These are phyloP conservation scores for Drosophila tani DNA, from an alignment of 1,140 invertebrate species.

Conservation along the genomic window DNA sequence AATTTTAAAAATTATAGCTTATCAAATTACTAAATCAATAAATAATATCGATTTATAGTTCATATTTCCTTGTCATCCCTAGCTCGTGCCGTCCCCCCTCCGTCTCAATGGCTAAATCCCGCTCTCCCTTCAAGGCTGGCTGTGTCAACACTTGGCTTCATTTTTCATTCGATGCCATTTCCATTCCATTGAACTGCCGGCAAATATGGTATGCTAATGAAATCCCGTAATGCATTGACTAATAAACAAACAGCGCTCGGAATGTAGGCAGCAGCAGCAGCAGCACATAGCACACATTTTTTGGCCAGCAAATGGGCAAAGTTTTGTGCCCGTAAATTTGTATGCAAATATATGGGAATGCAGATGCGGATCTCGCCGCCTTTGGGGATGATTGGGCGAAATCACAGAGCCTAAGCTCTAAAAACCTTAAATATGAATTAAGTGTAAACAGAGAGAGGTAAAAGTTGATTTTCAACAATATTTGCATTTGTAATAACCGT, in stretches of 20 bases:
- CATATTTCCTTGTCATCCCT: neutral
- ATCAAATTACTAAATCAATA: no score
- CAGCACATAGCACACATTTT: slow-evolving; percentile 22
- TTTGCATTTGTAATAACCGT: slow-evolving; percentile 14
- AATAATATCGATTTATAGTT: no score
- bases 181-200: slow-evolving; percentile 41
- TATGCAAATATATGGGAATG: slow-evolving; percentile 20
- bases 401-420: slow-evolving; percentile 5
- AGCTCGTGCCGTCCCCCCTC: neutral
- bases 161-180: slow-evolving; percentile 60
- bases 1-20: no score
- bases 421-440: slow-evolving; percentile 18
- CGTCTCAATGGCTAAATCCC: neutral
- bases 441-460: slow-evolving; percentile 3
- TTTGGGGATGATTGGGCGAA: neutral
- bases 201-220: slow-evolving; percentile 48
- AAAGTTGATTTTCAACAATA: slow-evolving; percentile 18
- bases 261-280: slow-evolving; percentile 23
- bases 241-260: slow-evolving; percentile 47
- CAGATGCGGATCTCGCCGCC: slow-evolving; percentile 9
- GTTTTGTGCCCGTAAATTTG: slow-evolving; percentile 8
- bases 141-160: slow-evolving; percentile 59
- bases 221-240: slow-evolving; percentile 47
- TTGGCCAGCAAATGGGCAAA: slow-evolving; percentile 14
- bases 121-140: neutral